Conservation (phyloP, 2,113 vertebrate genomes). For the Pelusios castaneus region DNA sequence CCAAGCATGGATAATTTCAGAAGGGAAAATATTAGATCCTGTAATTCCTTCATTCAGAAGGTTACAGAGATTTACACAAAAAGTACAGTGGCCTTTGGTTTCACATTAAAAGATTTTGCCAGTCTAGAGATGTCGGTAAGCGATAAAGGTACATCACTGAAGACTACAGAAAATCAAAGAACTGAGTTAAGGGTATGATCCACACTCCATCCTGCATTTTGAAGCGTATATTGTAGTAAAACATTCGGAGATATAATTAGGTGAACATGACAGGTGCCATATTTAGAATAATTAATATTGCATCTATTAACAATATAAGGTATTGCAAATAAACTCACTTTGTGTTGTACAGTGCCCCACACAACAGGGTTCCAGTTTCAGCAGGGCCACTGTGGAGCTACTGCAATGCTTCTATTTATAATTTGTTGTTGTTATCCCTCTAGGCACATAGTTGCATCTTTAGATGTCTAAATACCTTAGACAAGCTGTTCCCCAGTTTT, state of each 20-base stretch:
- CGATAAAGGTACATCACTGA: neutral
- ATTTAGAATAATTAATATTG: neutral
- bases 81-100: neutral
- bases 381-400: neutral
- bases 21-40: neutral
- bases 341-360: neutral
- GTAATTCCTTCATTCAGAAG: slow-evolving; percentile 19
- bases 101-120: slow-evolving; percentile 11
- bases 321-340: too few relatives aligned
- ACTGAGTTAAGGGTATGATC: neutral
- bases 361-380: neutral
- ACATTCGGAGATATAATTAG: slow-evolving; percentile 24
- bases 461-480: neutral
- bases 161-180: neutral
- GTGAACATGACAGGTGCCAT: neutral
- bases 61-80: slow-evolving; percentile 1
- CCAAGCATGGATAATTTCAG: neutral
- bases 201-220: neutral
- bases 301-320: neutral
- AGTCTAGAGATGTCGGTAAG: neutral
- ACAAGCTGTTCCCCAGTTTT: neutral
- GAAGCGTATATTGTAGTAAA: neutral
- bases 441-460: neutral
- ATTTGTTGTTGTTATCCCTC: neutral
- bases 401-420: neutral